Evolutionary conservation across 2,113 vertebrate species (phyloP).

Genomic region (Sisor rabdophorus): DNA sequence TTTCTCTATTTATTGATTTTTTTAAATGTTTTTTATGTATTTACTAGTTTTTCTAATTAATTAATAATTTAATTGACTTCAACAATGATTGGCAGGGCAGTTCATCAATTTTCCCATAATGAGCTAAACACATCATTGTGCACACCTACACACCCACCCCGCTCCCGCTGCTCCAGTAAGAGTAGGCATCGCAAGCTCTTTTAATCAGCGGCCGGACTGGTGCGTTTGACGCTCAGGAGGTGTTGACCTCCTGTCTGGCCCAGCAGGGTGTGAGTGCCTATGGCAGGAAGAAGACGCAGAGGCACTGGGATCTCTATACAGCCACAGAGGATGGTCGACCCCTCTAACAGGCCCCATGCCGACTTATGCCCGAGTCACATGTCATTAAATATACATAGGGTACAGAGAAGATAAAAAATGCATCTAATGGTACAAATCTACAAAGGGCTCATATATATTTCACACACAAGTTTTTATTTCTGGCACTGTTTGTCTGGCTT

Average conservation of each 20-base stretch:
- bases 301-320: constrained; percentile 31
- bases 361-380: constrained; percentile 22
- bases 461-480: neutral
- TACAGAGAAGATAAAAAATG: constrained; percentile 44
- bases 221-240: constrained; percentile 41
- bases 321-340: neutral
- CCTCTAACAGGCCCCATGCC: constrained; percentile 40
- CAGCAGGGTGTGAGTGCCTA: constrained; percentile 33
- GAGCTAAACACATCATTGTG: constrained; percentile 18
- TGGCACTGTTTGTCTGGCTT: neutral
- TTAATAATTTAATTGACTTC: neutral
- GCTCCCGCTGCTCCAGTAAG: constrained; percentile 24
- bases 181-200: constrained; percentile 34
- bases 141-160: constrained; percentile 13
- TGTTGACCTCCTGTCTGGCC: constrained; percentile 50
- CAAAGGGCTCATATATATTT: constrained; percentile 47
- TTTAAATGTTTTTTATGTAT: too few species aligned
- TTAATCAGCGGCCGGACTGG: constrained; percentile 44
- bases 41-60: too few species aligned
- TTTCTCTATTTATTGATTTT: neutral
- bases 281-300: constrained; percentile 44
- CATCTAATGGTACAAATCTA: constrained; percentile 43
- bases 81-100: constrained; percentile 17
- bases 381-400: constrained; percentile 51
- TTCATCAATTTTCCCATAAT: constrained; percentile 29